Percentiles rank a stretch among this genome's conserved stretches.
These are phyloP conservation scores for Marcusenius ussheri DNA, from an alignment of 2,113 vertebrate species.

Conservation along the genomic window DNA sequence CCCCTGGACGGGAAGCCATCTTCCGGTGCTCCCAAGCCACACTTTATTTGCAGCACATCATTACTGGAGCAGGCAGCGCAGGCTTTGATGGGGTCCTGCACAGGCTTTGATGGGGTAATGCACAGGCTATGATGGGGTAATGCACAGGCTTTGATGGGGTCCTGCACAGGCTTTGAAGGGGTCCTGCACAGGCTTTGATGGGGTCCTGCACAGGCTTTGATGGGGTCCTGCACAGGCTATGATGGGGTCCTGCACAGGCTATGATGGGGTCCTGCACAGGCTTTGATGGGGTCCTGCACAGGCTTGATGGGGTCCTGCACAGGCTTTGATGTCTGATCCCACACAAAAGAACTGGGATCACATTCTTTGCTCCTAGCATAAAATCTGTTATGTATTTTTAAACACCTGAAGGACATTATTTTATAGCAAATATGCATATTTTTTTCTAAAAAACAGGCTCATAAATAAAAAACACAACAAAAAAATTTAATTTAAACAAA, in stretches of 20 bases:
- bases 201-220: constrained; percentile 50
- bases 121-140: too few relatives aligned
- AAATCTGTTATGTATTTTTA: constrained; percentile 23
- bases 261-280: too few relatives aligned
- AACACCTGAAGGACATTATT: neutral
- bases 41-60: constrained; percentile 65
- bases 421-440: neutral
- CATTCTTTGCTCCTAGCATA: constrained; percentile 15
- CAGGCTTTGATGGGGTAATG: too few relatives aligned
- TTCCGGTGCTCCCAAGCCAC: constrained; percentile 48
- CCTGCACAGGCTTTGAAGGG: too few relatives aligned
- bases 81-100: constrained; percentile 51
- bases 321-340: constrained; percentile 50
- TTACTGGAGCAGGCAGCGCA: constrained; percentile 52
- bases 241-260: constrained; percentile 39
- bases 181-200: too few relatives aligned
- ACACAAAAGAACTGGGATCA: neutral
- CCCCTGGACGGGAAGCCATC: constrained; percentile 37
- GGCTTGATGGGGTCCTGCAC: constrained; percentile 26
- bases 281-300: too few relatives aligned
- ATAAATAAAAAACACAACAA: neutral
- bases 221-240: constrained; percentile 36
- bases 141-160: too few relatives aligned
- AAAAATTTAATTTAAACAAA: neutral
- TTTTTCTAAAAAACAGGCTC: neutral